Evolutionary conservation across 2,113 vertebrate genomes (phyloP).

Genomic region (Dermatemys mawii): DNA sequence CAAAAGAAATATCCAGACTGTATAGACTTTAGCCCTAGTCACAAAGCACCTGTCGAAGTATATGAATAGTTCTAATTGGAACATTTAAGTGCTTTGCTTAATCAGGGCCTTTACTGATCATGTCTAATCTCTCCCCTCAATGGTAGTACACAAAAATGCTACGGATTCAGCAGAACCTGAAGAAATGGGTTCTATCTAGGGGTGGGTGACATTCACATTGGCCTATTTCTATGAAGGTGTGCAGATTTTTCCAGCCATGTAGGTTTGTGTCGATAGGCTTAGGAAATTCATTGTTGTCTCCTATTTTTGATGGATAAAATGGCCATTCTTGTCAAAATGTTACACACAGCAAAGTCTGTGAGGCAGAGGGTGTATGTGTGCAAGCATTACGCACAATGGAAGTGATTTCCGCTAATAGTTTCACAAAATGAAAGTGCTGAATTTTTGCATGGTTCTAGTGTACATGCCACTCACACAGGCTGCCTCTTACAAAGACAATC

Average conservation of each 20-base stretch:
- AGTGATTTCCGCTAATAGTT: background rate
- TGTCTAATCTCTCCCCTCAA: background rate
- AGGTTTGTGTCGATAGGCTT: background rate
- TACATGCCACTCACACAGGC: background rate
- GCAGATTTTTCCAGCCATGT: background rate
- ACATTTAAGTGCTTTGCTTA: background rate
- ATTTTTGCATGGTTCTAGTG: background rate
- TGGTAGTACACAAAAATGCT: background rate
- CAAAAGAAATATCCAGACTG: fast-evolving
- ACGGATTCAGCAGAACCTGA: background rate
- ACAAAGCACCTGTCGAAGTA: fast-evolving
- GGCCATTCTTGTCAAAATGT: background rate
- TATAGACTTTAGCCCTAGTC: background rate
- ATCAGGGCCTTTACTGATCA: background rate
- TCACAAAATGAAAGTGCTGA: background rate
- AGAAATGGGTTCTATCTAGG: background rate
- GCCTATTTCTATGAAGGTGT: background rate
- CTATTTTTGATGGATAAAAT: background rate
- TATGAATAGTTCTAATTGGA: background rate
- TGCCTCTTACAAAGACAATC: background rate
- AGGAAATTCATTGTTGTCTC: background rate
- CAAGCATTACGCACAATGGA: background rate
- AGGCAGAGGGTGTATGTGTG: background rate
- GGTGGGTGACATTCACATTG: background rate
- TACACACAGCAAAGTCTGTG: background rate